Percentiles rank a stretch among this genome's conserved stretches.
phyloP scores from a whole-genome alignment of 2,888 invertebrate genomes.

The Venusia cambrica region DNA sequence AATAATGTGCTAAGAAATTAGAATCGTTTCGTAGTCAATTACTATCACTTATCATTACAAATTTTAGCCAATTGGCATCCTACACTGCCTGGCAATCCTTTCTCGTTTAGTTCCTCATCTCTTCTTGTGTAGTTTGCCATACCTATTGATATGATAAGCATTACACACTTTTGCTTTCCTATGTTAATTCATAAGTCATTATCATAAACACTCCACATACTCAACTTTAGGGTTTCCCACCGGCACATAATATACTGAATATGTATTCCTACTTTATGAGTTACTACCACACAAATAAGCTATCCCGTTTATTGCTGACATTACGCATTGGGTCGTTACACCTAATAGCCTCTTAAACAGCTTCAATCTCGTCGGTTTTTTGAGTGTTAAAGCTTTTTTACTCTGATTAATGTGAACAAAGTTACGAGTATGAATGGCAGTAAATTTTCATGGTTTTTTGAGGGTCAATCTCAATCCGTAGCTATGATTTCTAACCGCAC shows the following conservation, averaged over 20 bases:
- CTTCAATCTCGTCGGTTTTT: slow-evolving; percentile 13
- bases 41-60: too few species aligned
- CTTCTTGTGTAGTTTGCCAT: too few species aligned
- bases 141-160: slow-evolving; percentile 1
- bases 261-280: slow-evolving; percentile 19
- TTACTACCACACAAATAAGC: slow-evolving; percentile 28
- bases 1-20: too few species aligned
- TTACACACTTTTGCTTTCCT: slow-evolving; percentile 3
- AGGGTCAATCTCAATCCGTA: too few species aligned
- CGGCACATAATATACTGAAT: slow-evolving; percentile 4
- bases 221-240: slow-evolving; percentile 6
- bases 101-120: too few species aligned
- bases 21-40: too few species aligned
- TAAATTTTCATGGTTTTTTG: not conserved
- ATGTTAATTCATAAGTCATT: slow-evolving; percentile 3
- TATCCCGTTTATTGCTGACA: slow-evolving; percentile 24
- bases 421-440: slow-evolving; percentile 1
- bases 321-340: slow-evolving; percentile 28
- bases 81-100: too few species aligned
- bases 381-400: slow-evolving; percentile 12
- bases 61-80: too few species aligned
- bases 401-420: slow-evolving; percentile 9
- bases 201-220: slow-evolving; percentile 16
- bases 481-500: too few species aligned
- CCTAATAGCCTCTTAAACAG: slow-evolving; percentile 28